A percentile compares a stretch with the other conserved stretches of the same genome.
Evolutionary conservation across 2,113 vertebrate genomes (phyloP).

Genomic region (Pollachius pollachius): DNA sequence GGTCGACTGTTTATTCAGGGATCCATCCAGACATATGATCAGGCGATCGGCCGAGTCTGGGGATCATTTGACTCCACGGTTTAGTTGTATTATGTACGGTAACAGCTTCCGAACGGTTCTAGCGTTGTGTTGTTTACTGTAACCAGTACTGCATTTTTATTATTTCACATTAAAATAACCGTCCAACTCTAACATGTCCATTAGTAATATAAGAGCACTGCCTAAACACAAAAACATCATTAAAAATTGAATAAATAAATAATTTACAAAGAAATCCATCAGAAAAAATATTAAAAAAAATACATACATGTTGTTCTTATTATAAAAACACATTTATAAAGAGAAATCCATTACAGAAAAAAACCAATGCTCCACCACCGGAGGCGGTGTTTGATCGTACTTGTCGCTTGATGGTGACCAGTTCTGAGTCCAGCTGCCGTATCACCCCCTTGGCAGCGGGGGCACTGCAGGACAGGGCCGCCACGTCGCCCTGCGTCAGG

Average conservation of each 20-base stretch:
- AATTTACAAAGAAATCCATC: not conserved
- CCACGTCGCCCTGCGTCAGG: conserved; percentile 86
- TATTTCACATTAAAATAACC: too few species aligned
- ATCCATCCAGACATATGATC: too few species aligned
- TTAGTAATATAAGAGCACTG: not conserved
- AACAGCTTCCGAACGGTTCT: too few species aligned
- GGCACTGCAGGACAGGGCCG: conserved; percentile 83
- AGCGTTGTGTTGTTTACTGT: too few species aligned
- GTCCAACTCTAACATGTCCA: not conserved
- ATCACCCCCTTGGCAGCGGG: conserved; percentile 85
- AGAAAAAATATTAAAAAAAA: not conserved
- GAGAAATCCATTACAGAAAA: not conserved
- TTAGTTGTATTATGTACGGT: too few species aligned
- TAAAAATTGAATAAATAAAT: not conserved
- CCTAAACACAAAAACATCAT: not conserved
- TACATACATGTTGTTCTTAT: not conserved
- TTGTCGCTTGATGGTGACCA: conserved; percentile 94
- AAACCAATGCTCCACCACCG: too few species aligned
- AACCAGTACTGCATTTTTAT: too few species aligned
- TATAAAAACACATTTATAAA: not conserved
- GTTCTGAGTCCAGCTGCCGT: conserved; percentile 88
- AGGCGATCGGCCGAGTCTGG: too few species aligned
- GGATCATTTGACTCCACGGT: too few species aligned
- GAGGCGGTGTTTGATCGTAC: conserved; percentile 46
- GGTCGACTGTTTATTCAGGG: too few species aligned